Evolutionary conservation across 1,140 invertebrate species (phyloP).

Genomic region (Pseudomyrmex flavicornis): DNA sequence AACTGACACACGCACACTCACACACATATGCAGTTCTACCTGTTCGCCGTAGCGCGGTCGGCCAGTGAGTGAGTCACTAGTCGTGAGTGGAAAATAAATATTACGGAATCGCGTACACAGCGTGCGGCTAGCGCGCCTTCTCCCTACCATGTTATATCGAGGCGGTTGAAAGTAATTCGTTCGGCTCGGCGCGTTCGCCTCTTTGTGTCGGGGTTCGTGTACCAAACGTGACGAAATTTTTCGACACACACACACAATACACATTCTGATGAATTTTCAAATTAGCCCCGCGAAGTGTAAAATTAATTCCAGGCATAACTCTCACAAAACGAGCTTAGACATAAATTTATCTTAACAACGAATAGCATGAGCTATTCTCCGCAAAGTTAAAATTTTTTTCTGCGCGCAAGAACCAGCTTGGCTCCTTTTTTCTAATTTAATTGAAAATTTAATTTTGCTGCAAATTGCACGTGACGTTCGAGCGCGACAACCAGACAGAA

Average conservation of each 20-base stretch:
- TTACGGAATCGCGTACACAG: slow-evolving; percentile 75
- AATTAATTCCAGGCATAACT: neutral
- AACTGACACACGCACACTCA: neutral
- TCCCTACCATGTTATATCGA: slow-evolving; percentile 51
- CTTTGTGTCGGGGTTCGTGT: slow-evolving; percentile 31
- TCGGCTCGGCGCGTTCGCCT: slow-evolving; percentile 46
- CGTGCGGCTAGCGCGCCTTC: slow-evolving; percentile 54
- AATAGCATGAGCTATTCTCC: too few species aligned
- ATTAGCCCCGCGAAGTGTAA: neutral
- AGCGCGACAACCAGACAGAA: too few species aligned
- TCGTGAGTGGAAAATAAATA: slow-evolving; percentile 79
- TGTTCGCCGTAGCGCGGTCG: slow-evolving; percentile 66
- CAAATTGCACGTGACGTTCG: too few species aligned
- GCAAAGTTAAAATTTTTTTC: too few species aligned
- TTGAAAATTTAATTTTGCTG: too few species aligned
- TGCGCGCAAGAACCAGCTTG: too few species aligned
- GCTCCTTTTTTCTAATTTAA: too few species aligned
- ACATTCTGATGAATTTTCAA: neutral
- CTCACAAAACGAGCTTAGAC: too few species aligned
- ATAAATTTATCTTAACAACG: too few species aligned
- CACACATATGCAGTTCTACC: slow-evolving; percentile 57
- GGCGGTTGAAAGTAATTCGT: slow-evolving; percentile 69
- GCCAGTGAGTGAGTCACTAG: slow-evolving; percentile 78
- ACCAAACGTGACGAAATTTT: slow-evolving; percentile 1
- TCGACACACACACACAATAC: neutral